Conservation (phyloP, 2,797 vertebrate genomes). For the Sebastes itinus region DNA sequence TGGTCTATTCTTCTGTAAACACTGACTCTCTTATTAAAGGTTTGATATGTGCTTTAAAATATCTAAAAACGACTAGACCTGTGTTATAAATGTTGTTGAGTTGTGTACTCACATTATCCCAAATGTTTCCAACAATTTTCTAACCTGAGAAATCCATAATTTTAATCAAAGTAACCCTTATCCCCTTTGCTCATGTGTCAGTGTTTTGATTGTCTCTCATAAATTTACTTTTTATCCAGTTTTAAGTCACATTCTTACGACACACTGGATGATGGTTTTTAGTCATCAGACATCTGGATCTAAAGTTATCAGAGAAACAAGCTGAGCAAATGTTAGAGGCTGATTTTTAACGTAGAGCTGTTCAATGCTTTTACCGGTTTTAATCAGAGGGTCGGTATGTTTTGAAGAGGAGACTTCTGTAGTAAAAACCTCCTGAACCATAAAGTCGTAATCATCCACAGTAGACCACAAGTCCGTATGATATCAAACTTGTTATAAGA, state of each 20-base stretch:
- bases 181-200: too few relatives aligned
- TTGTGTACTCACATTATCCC: background rate
- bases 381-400: too few relatives aligned
- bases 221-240: background rate
- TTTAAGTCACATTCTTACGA: background rate
- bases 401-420: too few relatives aligned
- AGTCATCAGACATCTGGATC: background rate
- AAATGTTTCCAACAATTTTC: too few relatives aligned
- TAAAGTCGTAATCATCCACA: too few relatives aligned
- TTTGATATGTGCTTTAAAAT: background rate
- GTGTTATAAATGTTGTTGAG: background rate
- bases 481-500: too few relatives aligned
- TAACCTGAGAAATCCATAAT: too few relatives aligned
- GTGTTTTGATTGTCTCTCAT: background rate
- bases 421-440: too few relatives aligned
- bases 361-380: background rate
- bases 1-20: background rate
- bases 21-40: background rate
- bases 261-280: background rate
- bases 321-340: background rate
- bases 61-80: background rate
- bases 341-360: background rate
- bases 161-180: too few relatives aligned
- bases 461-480: too few relatives aligned
- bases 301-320: background rate